These are phyloP conservation scores for Perca flavescens DNA, from an alignment of 2,113 vertebrate genomes.

Conservation along the genomic window DNA sequence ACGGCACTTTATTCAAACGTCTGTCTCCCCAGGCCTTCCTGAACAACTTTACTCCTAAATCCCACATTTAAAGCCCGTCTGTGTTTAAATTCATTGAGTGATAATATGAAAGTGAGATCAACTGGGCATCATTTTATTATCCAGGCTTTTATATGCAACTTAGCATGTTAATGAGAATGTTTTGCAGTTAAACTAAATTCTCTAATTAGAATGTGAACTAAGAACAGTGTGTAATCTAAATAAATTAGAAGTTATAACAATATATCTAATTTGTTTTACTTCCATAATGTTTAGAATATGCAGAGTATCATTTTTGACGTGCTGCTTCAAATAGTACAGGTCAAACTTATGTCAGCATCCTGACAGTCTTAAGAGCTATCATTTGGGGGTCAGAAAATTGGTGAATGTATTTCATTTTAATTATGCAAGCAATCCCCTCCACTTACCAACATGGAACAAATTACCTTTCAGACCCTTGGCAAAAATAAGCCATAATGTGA, in stretches of 20 bases:
- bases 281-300: conserved; percentile 6
- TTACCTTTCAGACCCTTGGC: conserved; percentile 84
- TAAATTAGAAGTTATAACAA: neutral
- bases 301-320: neutral
- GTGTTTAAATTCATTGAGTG: conserved; percentile 17
- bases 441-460: conserved; percentile 86
- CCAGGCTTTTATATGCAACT: conserved; percentile 17
- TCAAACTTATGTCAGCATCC: conserved; percentile 53
- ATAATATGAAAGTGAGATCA: conserved; percentile 42
- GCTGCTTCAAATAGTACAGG: conserved; percentile 20
- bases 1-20: conserved; percentile 42
- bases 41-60: conserved; percentile 9
- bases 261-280: neutral
- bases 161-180: conserved; percentile 40
- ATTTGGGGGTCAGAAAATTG: conserved; percentile 61
- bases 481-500: conserved; percentile 86
- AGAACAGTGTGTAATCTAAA: conserved; percentile 7
- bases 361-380: conserved; percentile 16
- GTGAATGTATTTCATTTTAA: conserved; percentile 75
- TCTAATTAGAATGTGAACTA: conserved; percentile 15
- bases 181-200: conserved; percentile 20
- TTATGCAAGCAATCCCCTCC: conserved; percentile 78
- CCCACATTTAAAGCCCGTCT: conserved; percentile 26
- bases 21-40: conserved; percentile 37
- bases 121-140: conserved; percentile 20